Evolutionary conservation across 2,888 invertebrate genomes (phyloP).

Genomic region (Thymelicus acteon): DNA sequence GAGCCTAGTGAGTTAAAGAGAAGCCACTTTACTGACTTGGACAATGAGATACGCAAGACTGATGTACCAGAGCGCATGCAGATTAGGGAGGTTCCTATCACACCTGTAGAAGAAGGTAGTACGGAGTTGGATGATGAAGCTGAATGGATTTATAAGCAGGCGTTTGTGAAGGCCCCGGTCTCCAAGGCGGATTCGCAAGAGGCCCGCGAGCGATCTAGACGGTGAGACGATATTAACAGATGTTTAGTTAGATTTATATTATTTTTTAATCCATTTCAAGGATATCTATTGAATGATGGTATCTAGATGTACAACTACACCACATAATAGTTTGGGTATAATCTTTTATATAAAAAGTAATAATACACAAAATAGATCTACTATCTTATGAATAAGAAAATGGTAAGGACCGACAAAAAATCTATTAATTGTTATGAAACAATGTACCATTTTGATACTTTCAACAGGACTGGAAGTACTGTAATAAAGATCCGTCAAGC

Average conservation of each 20-base stretch:
- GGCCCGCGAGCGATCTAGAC: conserved; percentile 72
- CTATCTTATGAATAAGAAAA: too few species aligned
- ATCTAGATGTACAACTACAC: too few species aligned
- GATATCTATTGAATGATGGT: too few species aligned
- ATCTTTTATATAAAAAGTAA: too few species aligned
- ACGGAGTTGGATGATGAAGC: conserved; percentile 97
- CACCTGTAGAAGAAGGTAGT: conserved; percentile 91
- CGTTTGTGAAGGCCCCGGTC: conserved; percentile 93
- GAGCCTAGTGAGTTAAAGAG: conserved; percentile 99
- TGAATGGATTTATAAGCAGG: conserved; percentile 98
- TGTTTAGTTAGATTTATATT: background rate
- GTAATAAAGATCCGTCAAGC: conserved; percentile 97
- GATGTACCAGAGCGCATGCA: conserved; percentile 97
- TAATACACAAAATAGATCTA: too few species aligned
- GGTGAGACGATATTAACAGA: conserved; percentile 50
- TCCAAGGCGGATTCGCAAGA: conserved; percentile 89
- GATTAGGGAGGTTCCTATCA: conserved; percentile 94
- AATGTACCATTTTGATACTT: background rate
- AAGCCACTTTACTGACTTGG: conserved; percentile 97
- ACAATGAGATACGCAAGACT: conserved; percentile 94
- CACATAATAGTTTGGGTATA: too few species aligned
- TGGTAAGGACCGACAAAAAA: too few species aligned
- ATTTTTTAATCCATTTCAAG: too few species aligned
- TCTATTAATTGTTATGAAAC: background rate
- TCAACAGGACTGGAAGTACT: conserved; percentile 85